Evolutionary conservation across 2,113 vertebrate genomes (phyloP).

Genomic region (Grammomys dolichurus): DNA sequence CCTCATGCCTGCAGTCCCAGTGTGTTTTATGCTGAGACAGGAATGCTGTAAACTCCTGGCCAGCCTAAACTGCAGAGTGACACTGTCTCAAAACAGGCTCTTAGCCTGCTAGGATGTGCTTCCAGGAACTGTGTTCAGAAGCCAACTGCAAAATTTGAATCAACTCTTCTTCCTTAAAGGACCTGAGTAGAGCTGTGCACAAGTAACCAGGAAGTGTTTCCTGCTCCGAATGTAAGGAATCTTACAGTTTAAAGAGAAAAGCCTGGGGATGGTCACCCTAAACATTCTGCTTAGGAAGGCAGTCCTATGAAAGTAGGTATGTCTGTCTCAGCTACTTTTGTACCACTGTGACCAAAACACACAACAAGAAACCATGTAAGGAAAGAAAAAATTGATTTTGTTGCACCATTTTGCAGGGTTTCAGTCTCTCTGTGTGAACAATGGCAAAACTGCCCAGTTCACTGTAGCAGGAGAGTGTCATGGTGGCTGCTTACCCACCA

Average conservation of each 20-base stretch:
- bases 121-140: neutral
- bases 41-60: neutral
- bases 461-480: neutral
- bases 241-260: neutral
- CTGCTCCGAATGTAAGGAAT: neutral
- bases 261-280: neutral
- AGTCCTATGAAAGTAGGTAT: neutral
- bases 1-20: neutral
- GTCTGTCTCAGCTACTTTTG: neutral
- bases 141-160: no score
- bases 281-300: neutral
- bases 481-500: neutral
- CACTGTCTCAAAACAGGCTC: neutral
- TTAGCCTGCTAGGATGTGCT: neutral
- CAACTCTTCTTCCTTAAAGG: neutral
- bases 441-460: neutral
- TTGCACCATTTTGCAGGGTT: neutral
- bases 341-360: neutral
- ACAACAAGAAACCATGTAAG: neutral
- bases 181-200: neutral
- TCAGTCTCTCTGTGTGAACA: neutral
- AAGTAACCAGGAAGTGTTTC: no score
- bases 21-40: neutral
- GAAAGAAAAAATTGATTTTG: neutral
- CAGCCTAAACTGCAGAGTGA: neutral